Conservation (phyloP, 2,113 vertebrate species). For the Halichoerus grypus region DNA sequence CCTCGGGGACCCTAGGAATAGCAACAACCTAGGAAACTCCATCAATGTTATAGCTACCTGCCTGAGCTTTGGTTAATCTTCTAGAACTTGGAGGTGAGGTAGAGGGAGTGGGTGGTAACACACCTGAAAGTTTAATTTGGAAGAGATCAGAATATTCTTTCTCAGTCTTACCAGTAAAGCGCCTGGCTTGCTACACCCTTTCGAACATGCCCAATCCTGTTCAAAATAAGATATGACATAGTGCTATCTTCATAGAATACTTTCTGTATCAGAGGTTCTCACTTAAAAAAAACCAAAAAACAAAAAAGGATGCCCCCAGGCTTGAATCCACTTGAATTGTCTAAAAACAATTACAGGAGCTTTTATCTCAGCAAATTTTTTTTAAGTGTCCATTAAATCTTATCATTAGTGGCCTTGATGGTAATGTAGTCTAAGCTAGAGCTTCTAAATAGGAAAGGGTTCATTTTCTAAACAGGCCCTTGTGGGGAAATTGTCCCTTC, state of each 20-base stretch:
- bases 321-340: constrained; percentile 61
- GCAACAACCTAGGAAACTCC: constrained; percentile 54
- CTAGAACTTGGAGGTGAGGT: constrained; percentile 70
- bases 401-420: constrained; percentile 68
- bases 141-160: constrained; percentile 60
- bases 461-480: constrained; percentile 78
- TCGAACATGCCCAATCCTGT: neutral
- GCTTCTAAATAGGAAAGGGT: constrained; percentile 47
- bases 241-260: neutral
- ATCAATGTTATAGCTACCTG: constrained; percentile 55
- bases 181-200: neutral
- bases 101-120: constrained; percentile 22
- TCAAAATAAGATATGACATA: neutral
- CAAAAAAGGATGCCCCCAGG: neutral
- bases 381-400: constrained; percentile 75
- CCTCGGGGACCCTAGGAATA: constrained; percentile 67
- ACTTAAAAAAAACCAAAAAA: neutral
- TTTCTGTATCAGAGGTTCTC: constrained; percentile 52
- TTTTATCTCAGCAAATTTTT: constrained; percentile 70
- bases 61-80: constrained; percentile 78
- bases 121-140: constrained; percentile 61
- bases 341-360: constrained; percentile 59
- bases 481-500: constrained; percentile 58
- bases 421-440: constrained; percentile 50
- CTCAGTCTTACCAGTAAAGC: constrained; percentile 13